Evolutionary conservation across 2,113 vertebrate genomes (phyloP), one percentile per base, ranked within the genome.

Genomic region (Eolophus roseicapilla): DNA sequence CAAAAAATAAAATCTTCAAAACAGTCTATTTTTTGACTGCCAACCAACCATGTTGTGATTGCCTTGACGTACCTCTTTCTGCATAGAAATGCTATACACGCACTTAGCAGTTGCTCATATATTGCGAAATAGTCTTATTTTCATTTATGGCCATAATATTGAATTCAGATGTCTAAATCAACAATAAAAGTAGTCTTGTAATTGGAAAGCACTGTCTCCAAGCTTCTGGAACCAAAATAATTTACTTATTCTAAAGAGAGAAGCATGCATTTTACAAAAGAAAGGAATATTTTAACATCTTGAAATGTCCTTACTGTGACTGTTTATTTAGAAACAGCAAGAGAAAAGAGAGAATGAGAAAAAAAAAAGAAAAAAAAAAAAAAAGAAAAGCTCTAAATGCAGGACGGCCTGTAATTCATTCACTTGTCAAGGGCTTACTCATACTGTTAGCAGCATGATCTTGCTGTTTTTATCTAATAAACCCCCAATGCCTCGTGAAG

Each of bases 401-500:
- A 85, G 37, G 17, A 52, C 3, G 7, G 33, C 13, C 17, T 71
- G 8, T 60, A 91, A 82, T 85, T 91, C 2, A 0, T 78, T 88
- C 65, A 47, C 39, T 82, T 93, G 41, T 73, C 57, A 85, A 24
- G 20, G 33, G 12, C 47, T 90, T 89, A 60, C 15, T 87, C 57
- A 59, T 44, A 76, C 62, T 88, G 23, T 75, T 94, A 92, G 23
- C 90, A 95, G 62, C 78, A 35, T 50, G 70, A 39, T 75, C 44
- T 67, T 88, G 28, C 33, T 82, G 19, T 39, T 86, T 88, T 92
- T 82, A 69, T 85, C 65, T 87, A 85, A 49, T 27, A 94, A 92
- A 79, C 39, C 39, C 39, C 69, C 65, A 71, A 29, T 43, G 10
- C 6, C 28, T 85, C 23, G 6, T 1, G 5, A 85, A 93, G 29